Evolutionary conservation across 2,888 invertebrate species (phyloP), one percentile per base, ranked within the genome.

Genomic region (Belgica antarctica): DNA sequence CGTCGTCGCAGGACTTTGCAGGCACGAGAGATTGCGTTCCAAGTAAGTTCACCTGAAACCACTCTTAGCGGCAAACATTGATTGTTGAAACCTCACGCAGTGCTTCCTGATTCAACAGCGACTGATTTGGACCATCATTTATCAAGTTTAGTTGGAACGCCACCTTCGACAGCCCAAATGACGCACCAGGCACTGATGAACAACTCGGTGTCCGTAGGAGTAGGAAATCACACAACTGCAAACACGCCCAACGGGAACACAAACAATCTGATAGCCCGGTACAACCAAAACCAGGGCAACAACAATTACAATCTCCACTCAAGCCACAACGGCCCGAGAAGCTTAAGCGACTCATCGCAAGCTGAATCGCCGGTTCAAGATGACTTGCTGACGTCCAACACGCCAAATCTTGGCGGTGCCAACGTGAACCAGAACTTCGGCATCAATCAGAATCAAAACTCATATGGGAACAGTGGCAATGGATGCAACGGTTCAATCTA

Each of bases 321-420:
- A 34, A 82, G 86, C 74, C 82, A 87, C 73, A 83, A 84, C 19
- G 87, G 88, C 1, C 90, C 92, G 0, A 82, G 92, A 47, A 91
- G 91, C 12, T 80, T 92, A 27, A 90, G 90, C 74, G 92, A 91
- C 77, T 91, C 90, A 41, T 91, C 90, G 34, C 88, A 90, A 72
- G 90, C 90, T 1, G 90, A 91, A 76, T 90, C 90, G 36, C 90
- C 90, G 1, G 90, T 90, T 15, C 90, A 91, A 81, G 90, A 90
- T 76, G 90, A 90, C 74, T 79, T 88, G 1, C 81, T 88, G 36
- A 84, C 86, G 1, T 84, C 86, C 4, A 88, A 87, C 75, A 85
- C 86, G 1, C 83, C 85, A 3, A 83, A 85, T 76, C 78, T 86
- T 74, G 84, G 84, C 12, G 83, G 79, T 10, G 74, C 85, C 73